phyloP scores from a whole-genome alignment of 2,113 vertebrate genomes.

The Caretta caretta region DNA sequence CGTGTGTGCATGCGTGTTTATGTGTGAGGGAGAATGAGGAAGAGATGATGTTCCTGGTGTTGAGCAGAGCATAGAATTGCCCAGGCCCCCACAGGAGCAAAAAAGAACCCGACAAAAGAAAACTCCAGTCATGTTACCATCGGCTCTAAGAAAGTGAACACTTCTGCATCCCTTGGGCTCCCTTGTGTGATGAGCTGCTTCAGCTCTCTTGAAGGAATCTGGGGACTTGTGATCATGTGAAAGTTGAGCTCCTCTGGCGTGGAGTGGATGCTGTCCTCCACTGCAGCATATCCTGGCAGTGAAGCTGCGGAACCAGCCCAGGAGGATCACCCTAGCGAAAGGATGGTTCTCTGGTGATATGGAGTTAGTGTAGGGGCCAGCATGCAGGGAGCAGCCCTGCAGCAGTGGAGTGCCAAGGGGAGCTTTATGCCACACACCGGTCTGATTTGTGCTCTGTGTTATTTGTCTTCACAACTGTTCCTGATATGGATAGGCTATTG shows the following conservation, averaged over 20 bases:
- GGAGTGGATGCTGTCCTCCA: neutral
- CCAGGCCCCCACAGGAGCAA: neutral
- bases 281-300: neutral
- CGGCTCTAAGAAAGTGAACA: neutral
- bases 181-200: neutral
- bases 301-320: neutral
- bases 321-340: neutral
- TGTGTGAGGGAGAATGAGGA: neutral
- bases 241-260: neutral
- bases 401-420: neutral
- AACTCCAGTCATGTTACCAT: neutral
- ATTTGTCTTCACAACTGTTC: neutral
- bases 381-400: neutral
- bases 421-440: neutral
- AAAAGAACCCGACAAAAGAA: neutral
- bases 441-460: neutral
- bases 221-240: neutral
- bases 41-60: neutral
- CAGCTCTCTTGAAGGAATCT: constrained; percentile 2
- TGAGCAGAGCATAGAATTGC: neutral
- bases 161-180: neutral
- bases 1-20: neutral
- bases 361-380: neutral
- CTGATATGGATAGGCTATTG: neutral
- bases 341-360: neutral